These are phyloP conservation scores for Sarcophaga variegata DNA, from an alignment of 2,888 invertebrate species.

Conservation along the genomic window DNA sequence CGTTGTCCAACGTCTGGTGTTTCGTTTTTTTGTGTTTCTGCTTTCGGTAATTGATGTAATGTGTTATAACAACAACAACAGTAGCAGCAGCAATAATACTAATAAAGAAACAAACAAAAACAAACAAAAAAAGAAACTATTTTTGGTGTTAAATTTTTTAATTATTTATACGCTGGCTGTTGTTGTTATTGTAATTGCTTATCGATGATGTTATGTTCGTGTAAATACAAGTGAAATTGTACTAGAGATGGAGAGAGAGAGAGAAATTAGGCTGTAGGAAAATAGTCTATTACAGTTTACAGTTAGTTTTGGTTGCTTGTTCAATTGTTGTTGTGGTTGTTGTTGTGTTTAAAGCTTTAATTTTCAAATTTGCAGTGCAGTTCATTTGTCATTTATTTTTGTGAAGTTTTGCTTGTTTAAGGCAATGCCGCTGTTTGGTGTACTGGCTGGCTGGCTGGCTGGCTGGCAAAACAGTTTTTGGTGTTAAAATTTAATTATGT, in stretches of 20 bases:
- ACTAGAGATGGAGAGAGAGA: neutral
- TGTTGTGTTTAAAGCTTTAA: neutral
- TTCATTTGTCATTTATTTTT: neutral
- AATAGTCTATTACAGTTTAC: conserved; percentile 31
- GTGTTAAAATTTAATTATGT: conserved; percentile 60
- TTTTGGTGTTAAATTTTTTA: conserved; percentile 59
- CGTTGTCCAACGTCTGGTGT: conserved; percentile 26
- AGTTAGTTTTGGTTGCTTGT: too few species aligned
- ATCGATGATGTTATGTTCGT: neutral
- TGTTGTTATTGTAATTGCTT: conserved; percentile 12
- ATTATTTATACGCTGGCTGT: conserved; percentile 36
- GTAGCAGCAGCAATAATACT: too few species aligned
- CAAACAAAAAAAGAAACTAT: conserved; percentile 37
- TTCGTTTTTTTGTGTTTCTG: neutral
- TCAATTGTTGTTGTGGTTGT: conserved; percentile 22
- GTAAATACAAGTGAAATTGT: neutral
- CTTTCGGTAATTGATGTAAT: conserved; percentile 39
- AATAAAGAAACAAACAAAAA: too few species aligned
- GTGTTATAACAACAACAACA: conserved; percentile 31
- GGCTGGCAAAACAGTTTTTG: conserved; percentile 32
- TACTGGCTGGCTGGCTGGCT: neutral
- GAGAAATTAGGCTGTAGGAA: conserved; percentile 35
- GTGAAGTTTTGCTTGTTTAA: conserved; percentile 3
- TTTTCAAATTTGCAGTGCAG: neutral
- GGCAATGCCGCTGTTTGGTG: neutral